Evolutionary conservation across 2,888 invertebrate species (phyloP), one percentile per base, ranked within the genome.

Genomic region (Laothoe populi): DNA sequence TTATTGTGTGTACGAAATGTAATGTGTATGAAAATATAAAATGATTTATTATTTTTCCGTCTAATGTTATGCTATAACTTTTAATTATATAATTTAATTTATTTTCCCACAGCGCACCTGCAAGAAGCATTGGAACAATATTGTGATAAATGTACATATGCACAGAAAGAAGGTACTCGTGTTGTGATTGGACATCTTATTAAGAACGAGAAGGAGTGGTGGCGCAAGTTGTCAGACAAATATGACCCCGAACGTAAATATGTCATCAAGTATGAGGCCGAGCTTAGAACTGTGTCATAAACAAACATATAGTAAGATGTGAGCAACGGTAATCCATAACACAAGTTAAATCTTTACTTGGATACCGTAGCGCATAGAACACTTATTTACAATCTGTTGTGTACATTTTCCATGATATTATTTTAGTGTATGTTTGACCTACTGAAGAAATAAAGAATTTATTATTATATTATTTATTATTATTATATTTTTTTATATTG

Each of bases 101-200:
- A 63, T 66, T 21, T 44, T 42, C 67, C 71, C 57, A 10, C 80
- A 90, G 90, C 80, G 42, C 84, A 88, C 72, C 81, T 88, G 38
- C 69, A 53, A 77, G 90, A 92, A 19, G 90, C 90, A 0, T 65
- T 92, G 1, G 82, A 85, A 64, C 86, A 79, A 38, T 71, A 81
- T 62, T 92, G 93, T 70, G 77, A 66, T 0, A 87, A 84, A 61
- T 93, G 92, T 66, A 88, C 87, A 0, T 72, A 79, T 0, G 61
- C 71, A 0, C 92, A 93, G 62, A 71, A 74, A 0, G 23, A 66
- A 0, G 81, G 78, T 0, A 81, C 82, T 2, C 79, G 76, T 0
- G 68, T 66, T 0, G 82, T 92, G 19, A 85, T 92, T 63, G 76
- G 64, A 0, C 83, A 87, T 67, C 74, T 93, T 13, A 84, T 90